Evolutionary conservation across 1,140 invertebrate species (phyloP).

Genomic region (Phenacoccus solenopsis): DNA sequence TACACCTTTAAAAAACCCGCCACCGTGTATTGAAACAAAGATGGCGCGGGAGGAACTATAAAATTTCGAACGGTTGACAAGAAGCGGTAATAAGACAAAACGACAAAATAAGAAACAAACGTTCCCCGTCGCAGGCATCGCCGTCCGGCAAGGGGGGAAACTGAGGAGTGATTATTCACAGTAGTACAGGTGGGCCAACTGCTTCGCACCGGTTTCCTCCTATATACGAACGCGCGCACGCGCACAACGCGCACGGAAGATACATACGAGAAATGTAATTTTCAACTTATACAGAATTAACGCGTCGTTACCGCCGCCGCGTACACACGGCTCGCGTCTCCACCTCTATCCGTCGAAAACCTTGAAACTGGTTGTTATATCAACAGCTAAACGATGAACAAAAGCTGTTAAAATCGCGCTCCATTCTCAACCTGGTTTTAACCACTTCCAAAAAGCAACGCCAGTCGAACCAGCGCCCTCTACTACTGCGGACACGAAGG

Average conservation of each 20-base stretch:
- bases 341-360: background rate
- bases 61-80: background rate
- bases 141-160: background rate
- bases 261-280: slow-evolving; percentile 5
- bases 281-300: slow-evolving; percentile 9
- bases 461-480: background rate
- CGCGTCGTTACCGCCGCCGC: background rate
- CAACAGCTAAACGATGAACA: slow-evolving; percentile 13
- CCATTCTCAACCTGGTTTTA: background rate
- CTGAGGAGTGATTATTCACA: background rate
- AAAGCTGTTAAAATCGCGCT: slow-evolving; percentile 4
- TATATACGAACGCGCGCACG: background rate
- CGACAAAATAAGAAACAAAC: background rate
- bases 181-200: slow-evolving; percentile 13
- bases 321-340: too few species aligned
- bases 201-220: slow-evolving; percentile 4
- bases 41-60: background rate
- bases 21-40: background rate
- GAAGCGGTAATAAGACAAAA: background rate
- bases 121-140: background rate
- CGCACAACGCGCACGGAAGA: background rate
- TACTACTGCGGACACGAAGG: too few species aligned
- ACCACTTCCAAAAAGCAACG: background rate
- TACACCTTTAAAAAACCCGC: too few species aligned
- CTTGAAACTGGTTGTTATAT: slow-evolving; percentile 14